These are phyloP conservation scores for Sebastes paucispinis DNA, from an alignment of 2,797 vertebrate genomes.

Conservation along the genomic window DNA sequence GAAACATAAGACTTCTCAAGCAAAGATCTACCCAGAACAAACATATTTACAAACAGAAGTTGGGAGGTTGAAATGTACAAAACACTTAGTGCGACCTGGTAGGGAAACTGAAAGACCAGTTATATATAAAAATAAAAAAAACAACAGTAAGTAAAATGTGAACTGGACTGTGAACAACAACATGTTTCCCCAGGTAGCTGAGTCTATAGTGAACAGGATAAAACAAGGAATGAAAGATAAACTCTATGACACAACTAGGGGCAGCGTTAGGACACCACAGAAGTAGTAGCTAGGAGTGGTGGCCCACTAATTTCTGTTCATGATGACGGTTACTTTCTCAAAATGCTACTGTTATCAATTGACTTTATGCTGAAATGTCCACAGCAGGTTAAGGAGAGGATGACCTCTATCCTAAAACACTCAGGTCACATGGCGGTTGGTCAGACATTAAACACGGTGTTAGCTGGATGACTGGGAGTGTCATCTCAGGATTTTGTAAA, in stretches of 20 bases:
- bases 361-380: conserved; percentile 49
- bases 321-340: conserved; percentile 40
- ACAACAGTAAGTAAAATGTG: conserved; percentile 43
- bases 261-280: conserved; percentile 49
- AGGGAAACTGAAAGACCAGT: conserved; percentile 63
- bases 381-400: conserved; percentile 31
- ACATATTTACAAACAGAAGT: conserved; percentile 84
- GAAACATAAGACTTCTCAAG: conserved; percentile 86
- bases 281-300: conserved; percentile 37
- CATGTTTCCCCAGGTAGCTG: conserved; percentile 39
- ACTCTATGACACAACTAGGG: conserved; percentile 54
- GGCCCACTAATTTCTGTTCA: conserved; percentile 52
- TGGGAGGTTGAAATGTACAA: conserved; percentile 80
- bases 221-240: conserved; percentile 58
- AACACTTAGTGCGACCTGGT: conserved; percentile 76
- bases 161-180: conserved; percentile 52
- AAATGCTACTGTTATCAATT: conserved; percentile 48
- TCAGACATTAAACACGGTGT: conserved; percentile 35
- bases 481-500: conserved; percentile 51
- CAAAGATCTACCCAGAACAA: conserved; percentile 84
- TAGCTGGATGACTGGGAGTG: conserved; percentile 36
- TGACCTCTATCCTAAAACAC: conserved; percentile 23
- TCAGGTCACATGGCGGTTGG: conserved; percentile 37
- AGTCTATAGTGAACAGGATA: conserved; percentile 60
- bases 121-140: conserved; percentile 60